These are phyloP conservation scores for Chondrilla cf. caribensis DNA, from an alignment of 37 sponge, comb jelly and placozoan genomes.

Conservation along the genomic window DNA sequence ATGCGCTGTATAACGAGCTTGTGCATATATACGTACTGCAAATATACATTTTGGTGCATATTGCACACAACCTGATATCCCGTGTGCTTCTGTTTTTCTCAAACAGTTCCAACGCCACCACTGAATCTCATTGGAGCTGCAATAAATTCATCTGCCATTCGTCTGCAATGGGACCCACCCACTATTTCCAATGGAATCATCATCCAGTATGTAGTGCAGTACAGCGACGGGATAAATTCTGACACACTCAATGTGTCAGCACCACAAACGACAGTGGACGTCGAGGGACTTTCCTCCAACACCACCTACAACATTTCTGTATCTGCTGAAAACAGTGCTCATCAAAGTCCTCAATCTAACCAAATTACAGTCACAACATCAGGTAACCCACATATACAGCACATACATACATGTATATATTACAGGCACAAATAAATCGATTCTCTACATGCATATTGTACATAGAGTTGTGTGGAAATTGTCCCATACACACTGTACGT, in stretches of 20 bases:
- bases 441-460: too few relatives aligned
- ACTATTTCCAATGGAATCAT: constrained; percentile 7
- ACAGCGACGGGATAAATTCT: neutral
- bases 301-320: neutral
- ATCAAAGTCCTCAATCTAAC: neutral
- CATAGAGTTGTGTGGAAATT: too few relatives aligned
- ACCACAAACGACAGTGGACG: neutral
- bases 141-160: neutral
- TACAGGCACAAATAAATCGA: too few relatives aligned
- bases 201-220: neutral
- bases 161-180: neutral
- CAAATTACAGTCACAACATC: neutral
- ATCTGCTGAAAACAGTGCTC: neutral
- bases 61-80: too few relatives aligned
- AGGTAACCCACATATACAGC: neutral
- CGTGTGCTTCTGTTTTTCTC: too few relatives aligned
- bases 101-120: neutral
- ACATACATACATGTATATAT: too few relatives aligned
- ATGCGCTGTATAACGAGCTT: too few relatives aligned
- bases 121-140: neutral
- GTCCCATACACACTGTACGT: neutral
- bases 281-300: neutral
- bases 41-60: too few relatives aligned
- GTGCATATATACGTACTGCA: too few relatives aligned
- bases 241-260: neutral